Conservation (phyloP, 1,140 invertebrate genomes). For the Euglossa dilemma region DNA sequence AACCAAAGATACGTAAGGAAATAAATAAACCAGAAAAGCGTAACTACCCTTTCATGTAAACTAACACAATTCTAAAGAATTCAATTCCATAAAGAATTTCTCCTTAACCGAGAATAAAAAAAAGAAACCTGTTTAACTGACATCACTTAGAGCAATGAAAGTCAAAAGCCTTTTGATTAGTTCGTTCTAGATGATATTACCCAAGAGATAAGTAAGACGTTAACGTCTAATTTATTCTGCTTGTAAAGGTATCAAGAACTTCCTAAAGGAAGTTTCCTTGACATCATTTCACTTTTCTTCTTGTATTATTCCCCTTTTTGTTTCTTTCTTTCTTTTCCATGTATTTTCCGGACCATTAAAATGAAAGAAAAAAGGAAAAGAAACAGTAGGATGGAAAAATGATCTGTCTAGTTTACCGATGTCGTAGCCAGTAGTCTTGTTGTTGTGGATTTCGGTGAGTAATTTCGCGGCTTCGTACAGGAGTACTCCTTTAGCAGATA, state of each 20-base stretch:
- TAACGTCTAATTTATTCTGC: conserved; percentile 8
- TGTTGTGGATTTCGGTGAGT: conserved; percentile 75
- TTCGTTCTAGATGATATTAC: neutral
- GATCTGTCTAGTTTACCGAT: conserved; percentile 67
- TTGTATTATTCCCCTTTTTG: no score
- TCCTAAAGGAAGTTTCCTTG: no score
- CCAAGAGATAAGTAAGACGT: neutral
- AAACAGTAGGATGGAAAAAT: neutral
- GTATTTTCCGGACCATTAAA: neutral
- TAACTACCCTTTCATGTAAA: no score
- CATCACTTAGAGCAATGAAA: no score
- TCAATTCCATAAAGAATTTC: no score
- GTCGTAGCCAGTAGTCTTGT: conserved; percentile 71
- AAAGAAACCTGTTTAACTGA: no score
- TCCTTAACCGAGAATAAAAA: no score
- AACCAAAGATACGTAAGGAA: no score
- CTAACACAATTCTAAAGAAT: no score
- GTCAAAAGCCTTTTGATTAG: no score
- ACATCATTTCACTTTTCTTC: conserved; percentile 7
- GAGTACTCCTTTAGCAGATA: conserved; percentile 74
- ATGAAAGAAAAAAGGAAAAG: neutral
- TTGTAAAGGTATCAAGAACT: neutral
- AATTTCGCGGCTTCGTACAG: conserved; percentile 77
- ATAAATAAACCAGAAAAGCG: no score
- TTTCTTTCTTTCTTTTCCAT: neutral